Conservation (phyloP, 2,113 vertebrate genomes). For the Indicator maculatus region DNA sequence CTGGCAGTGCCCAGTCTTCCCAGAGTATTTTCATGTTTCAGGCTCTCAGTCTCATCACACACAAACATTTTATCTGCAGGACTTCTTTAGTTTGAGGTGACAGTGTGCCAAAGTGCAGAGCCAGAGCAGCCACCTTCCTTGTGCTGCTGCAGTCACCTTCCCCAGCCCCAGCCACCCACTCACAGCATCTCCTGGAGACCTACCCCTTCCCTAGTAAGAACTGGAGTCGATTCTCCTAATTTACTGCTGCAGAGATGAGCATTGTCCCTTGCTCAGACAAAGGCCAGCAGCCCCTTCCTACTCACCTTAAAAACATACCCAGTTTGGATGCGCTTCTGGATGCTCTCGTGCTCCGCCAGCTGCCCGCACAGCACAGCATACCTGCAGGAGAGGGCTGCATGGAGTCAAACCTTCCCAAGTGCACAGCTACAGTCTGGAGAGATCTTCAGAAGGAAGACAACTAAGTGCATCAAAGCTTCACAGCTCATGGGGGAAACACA, state of each 20-base stretch:
- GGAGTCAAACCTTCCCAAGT: neutral
- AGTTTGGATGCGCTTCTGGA: constrained; percentile 78
- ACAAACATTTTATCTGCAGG: neutral
- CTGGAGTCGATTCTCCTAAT: neutral
- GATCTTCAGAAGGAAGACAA: neutral
- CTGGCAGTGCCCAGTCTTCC: neutral
- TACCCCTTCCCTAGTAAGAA: accelerated
- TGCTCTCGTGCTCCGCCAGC: constrained; percentile 75
- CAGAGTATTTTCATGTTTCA: accelerated
- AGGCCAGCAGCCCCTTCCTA: neutral
- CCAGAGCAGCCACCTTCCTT: too few species aligned
- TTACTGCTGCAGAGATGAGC: neutral
- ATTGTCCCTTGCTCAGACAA: accelerated
- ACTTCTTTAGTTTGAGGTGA: too few species aligned
- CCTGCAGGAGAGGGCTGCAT: constrained; percentile 37
- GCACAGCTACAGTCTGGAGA: accelerated
- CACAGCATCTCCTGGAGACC: accelerated
- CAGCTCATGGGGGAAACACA: neutral
- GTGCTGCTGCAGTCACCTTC: accelerated
- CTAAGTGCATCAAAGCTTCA: neutral
- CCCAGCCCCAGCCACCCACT: neutral
- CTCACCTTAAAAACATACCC: constrained; percentile 82
- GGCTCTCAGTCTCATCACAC: neutral
- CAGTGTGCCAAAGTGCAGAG: accelerated
- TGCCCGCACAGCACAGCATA: constrained; percentile 80